Percentiles rank a stretch among this genome's conserved stretches.
Conservation (phyloP, 2,797 vertebrate genomes). For the Typhlichthys subterraneus region DNA sequence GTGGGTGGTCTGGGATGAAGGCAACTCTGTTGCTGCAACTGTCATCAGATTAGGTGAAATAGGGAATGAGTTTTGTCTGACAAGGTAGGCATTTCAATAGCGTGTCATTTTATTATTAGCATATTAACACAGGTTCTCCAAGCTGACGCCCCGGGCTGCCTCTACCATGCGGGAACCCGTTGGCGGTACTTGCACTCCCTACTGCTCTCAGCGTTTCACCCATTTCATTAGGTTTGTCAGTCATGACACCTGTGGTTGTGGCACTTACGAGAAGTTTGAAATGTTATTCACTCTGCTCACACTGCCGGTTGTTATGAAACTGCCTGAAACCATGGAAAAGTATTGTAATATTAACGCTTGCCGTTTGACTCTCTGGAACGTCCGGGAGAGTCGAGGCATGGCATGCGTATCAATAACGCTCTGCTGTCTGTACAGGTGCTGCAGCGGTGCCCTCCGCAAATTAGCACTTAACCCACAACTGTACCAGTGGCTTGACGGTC, state of each 20-base stretch:
- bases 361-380: constrained; percentile 16
- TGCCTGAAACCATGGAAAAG: constrained; percentile 25
- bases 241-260: background rate
- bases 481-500: background rate
- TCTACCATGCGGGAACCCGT: background rate
- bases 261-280: constrained; percentile 4
- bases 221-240: background rate
- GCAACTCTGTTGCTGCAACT: too few species aligned
- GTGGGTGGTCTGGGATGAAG: too few species aligned
- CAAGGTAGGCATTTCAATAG: too few species aligned
- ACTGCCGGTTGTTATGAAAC: constrained; percentile 31
- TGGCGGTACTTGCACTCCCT: background rate
- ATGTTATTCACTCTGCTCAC: background rate
- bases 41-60: background rate
- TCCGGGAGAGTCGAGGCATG: constrained; percentile 26
- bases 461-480: constrained; percentile 20
- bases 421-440: constrained; percentile 20
- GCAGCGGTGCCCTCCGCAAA: constrained; percentile 33
- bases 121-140: too few species aligned
- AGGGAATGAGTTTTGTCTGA: background rate
- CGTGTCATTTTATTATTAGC: too few species aligned
- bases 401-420: constrained; percentile 47
- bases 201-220: background rate
- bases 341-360: constrained; percentile 38
- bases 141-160: background rate